Evolutionary conservation across 2,797 vertebrate genomes (phyloP), one percentile per base, ranked within the genome.

Genomic region (Labeo calbasu): DNA sequence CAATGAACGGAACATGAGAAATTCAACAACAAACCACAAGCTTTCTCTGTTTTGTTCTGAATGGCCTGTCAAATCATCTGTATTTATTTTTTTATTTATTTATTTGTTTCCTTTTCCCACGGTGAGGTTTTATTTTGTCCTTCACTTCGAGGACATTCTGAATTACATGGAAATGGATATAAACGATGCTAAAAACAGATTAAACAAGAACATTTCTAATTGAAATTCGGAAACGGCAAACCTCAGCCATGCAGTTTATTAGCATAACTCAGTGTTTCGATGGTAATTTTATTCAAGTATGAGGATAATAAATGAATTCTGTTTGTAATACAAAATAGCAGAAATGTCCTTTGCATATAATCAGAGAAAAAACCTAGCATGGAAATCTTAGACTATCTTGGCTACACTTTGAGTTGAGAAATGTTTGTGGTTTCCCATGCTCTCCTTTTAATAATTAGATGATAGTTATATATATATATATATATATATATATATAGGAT

Each of bases 241-340:
- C 61, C 50, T 40, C 59, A 70, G 32, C 69, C 75, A 53, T 82
- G 78, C 15, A 10, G 36, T 83, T 50, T 75, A 80, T 79, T 83
- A 83, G 85, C 85, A 86, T 86, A 83, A 69, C 25, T 43, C 51
- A 19, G 40, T 77, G 76, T 68, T 85, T 86, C 76, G 19, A 61
- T 86, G 83, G 72, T 86, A 85, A 85, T 86, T 63, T 61, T 81
- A 83, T 86, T 86, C 71, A 79, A 85, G 70, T 70, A 84, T 68
- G 55, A 63, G 9, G 19, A 77, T 83, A 86, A 86, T 88, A 57
- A 79, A 77, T 80, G 2, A 36, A 50, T 65, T 61, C 76, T 53
- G 23, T 72, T 75, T 83, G 28, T 68, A 75, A 77, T 80, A 83
- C 79, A 71, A 86, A 85, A 63, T 59, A 11, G 13, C 28, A 66